phyloP scores from a whole-genome alignment of 2,797 vertebrate genomes.

The Sebastes minor region DNA sequence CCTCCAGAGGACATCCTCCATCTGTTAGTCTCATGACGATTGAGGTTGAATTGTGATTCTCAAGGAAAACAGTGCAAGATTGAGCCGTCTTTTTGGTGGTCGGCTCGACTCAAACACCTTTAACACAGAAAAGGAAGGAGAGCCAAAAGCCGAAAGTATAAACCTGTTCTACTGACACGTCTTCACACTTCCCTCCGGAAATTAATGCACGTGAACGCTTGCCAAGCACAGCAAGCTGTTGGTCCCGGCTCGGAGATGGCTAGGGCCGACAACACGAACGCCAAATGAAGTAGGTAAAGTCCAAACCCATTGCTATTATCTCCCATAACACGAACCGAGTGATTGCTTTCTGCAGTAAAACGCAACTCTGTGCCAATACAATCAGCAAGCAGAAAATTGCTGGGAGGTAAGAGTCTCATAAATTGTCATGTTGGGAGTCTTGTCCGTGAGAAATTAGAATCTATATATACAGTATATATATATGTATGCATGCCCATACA shows the following conservation, averaged over 20 bases:
- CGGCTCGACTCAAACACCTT: neutral
- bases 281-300: slow-evolving; percentile 18
- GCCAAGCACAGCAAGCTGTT: slow-evolving; percentile 55
- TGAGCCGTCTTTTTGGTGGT: slow-evolving; percentile 3
- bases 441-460: neutral
- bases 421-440: neutral
- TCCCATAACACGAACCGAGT: neutral
- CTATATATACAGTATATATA: neutral
- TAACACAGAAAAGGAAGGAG: neutral
- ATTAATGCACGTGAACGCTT: neutral
- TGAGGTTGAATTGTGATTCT: neutral
- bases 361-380: neutral
- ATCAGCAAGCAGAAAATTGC: slow-evolving; percentile 3
- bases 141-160: neutral
- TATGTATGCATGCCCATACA: neutral
- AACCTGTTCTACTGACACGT: slow-evolving; percentile 12
- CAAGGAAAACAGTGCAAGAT: neutral
- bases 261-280: neutral
- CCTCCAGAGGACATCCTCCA: slow-evolving; percentile 3
- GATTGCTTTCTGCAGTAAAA: slow-evolving; percentile 3
- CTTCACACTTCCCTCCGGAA: slow-evolving; percentile 35
- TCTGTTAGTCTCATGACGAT: slow-evolving; percentile 6
- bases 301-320: slow-evolving; percentile 27
- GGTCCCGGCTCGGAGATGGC: slow-evolving; percentile 10
- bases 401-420: neutral